Percentiles rank a stretch among this genome's conserved stretches.
Evolutionary conservation across 2,888 invertebrate species (phyloP).

Genomic region (Macaria liturata): DNA sequence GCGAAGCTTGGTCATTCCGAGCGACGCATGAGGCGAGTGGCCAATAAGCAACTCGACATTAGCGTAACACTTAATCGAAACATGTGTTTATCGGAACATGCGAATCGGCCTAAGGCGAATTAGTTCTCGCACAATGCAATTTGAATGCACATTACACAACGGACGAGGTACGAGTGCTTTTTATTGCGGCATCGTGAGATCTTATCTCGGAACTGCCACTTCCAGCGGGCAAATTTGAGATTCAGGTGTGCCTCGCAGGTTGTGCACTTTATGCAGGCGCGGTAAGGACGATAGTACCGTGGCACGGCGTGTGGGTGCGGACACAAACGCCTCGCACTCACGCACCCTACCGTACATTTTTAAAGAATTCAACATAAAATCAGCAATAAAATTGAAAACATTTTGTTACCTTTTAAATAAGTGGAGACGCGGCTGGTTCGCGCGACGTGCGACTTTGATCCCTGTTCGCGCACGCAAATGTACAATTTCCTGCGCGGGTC

Average conservation of each 20-base stretch:
- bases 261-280: constrained; percentile 61
- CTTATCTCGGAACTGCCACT: constrained; percentile 83
- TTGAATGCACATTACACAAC: constrained; percentile 84
- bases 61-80: constrained; percentile 75
- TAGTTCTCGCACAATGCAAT: constrained; percentile 84
- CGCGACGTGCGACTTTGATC: constrained; percentile 61
- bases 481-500: constrained; percentile 54
- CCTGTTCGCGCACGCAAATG: constrained; percentile 54
- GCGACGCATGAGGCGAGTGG: constrained; percentile 49
- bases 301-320: constrained; percentile 59
- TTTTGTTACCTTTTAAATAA: constrained; percentile 83
- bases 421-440: constrained; percentile 58
- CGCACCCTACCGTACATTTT: constrained; percentile 69
- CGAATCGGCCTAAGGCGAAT: constrained; percentile 82
- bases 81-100: constrained; percentile 82
- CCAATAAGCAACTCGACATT: constrained; percentile 60
- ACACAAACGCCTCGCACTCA: constrained; percentile 59
- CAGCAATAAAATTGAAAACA: constrained; percentile 83
- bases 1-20: constrained; percentile 40
- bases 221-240: constrained; percentile 82
- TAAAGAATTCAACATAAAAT: constrained; percentile 82
- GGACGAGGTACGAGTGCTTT: constrained; percentile 81
- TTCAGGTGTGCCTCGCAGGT: constrained; percentile 53
- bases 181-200: constrained; percentile 83
- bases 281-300: constrained; percentile 56